phyloP scores from a whole-genome alignment of 2,113 vertebrate species.

The Sakesphorus luctuosus region DNA sequence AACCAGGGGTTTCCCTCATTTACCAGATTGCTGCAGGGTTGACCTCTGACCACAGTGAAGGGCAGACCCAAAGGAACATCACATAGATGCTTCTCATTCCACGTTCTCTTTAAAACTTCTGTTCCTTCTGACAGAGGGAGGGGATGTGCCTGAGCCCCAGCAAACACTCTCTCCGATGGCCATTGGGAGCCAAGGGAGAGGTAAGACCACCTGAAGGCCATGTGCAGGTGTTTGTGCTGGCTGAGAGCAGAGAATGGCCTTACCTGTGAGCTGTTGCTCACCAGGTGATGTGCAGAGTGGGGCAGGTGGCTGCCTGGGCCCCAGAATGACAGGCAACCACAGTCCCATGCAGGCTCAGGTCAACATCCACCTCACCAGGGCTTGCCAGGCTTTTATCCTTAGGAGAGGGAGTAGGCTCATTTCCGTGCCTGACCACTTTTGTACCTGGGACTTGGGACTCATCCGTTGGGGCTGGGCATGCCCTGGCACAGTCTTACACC shows the following conservation, averaged over 20 bases:
- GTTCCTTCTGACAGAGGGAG: accelerated
- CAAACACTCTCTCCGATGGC: not conserved
- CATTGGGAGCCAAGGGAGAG: accelerated
- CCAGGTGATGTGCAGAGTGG: not conserved
- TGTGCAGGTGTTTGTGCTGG: not conserved
- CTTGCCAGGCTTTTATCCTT: not conserved
- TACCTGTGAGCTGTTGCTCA: not conserved
- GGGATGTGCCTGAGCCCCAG: not conserved
- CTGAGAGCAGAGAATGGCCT: not conserved
- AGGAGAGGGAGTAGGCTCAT: not conserved
- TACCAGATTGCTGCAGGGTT: not conserved
- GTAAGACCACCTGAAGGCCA: accelerated
- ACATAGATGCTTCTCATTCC: too few relatives aligned
- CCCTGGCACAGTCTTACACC: not conserved
- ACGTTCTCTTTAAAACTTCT: not conserved
- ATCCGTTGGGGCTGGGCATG: accelerated
- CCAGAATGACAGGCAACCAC: too few relatives aligned
- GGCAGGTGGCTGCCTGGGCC: not conserved
- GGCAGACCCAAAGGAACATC: not conserved
- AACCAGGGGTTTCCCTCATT: not conserved
- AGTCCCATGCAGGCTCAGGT: not conserved
- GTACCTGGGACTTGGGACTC: not conserved
- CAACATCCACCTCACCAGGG: not conserved
- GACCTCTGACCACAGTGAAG: not conserved
- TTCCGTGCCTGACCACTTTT: not conserved